These are phyloP conservation scores for Harmothoe impar DNA, from an alignment of 2,888 invertebrate species.

Conservation along the genomic window DNA sequence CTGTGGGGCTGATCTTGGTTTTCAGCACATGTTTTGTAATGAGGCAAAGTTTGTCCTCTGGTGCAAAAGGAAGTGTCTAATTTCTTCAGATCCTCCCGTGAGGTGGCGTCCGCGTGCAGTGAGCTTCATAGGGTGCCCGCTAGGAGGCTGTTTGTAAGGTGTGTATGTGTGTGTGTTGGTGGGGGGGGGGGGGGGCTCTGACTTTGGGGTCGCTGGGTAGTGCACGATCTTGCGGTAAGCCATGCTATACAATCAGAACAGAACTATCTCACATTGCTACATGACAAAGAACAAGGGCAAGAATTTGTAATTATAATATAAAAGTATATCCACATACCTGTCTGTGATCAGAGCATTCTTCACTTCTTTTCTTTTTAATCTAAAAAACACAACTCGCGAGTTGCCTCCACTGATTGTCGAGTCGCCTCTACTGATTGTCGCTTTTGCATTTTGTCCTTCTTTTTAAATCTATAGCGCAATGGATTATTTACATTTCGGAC, in stretches of 20 bases:
- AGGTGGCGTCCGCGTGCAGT: not conserved
- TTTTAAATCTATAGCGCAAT: too few relatives aligned
- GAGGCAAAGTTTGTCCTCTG: constrained; percentile 13
- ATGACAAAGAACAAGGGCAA: not conserved
- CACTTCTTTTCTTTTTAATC: too few relatives aligned
- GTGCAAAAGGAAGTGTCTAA: constrained; percentile 11
- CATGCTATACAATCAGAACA: not conserved
- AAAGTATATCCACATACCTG: too few relatives aligned
- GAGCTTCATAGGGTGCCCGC: not conserved
- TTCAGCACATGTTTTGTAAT: constrained; percentile 28
- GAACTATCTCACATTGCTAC: not conserved
- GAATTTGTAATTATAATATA: too few relatives aligned
- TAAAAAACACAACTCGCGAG: too few relatives aligned
- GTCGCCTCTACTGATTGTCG: too few relatives aligned
- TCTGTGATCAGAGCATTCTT: too few relatives aligned
- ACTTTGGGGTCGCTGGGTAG: not conserved
- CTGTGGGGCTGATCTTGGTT: not conserved
- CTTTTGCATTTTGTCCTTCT: too few relatives aligned
- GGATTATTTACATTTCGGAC: too few relatives aligned
- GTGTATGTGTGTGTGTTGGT: too few relatives aligned
- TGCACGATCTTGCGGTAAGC: not conserved
- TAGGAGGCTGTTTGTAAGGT: constrained; percentile 11
- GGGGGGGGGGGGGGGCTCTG: not conserved
- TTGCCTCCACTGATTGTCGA: too few relatives aligned
- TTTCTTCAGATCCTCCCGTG: constrained; percentile 17